These are phyloP conservation scores for Rosalia funebris DNA, from an alignment of 2,888 invertebrate species.

Conservation along the genomic window DNA sequence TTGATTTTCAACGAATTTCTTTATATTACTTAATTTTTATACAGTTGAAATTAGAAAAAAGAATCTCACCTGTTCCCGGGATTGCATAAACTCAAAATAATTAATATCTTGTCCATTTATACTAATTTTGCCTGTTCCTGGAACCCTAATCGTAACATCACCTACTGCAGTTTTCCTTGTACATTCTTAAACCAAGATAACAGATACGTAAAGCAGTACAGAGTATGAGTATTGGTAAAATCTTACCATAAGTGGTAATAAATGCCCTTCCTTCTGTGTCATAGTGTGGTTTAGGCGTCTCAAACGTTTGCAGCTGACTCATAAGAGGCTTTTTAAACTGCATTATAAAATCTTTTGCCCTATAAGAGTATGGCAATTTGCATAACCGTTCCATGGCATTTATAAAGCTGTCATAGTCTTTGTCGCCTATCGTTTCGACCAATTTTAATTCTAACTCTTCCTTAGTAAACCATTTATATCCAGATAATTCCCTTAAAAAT, in stretches of 20 bases:
- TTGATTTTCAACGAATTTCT: no score
- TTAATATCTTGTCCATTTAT: slow-evolving; percentile 84
- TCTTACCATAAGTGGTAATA: slow-evolving; percentile 74
- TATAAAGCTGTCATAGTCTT: slow-evolving; percentile 79
- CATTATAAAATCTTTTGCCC: slow-evolving; percentile 77
- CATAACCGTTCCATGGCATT: slow-evolving; percentile 77
- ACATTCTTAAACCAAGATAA: slow-evolving; percentile 69
- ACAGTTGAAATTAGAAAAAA: no score
- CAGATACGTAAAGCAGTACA: no score
- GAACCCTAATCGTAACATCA: slow-evolving; percentile 80
- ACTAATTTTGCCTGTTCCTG: slow-evolving; percentile 84
- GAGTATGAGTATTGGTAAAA: no score
- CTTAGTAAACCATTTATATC: slow-evolving; percentile 75
- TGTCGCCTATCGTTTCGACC: slow-evolving; percentile 75
- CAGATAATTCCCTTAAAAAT: slow-evolving; percentile 66
- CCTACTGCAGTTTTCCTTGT: slow-evolving; percentile 78
- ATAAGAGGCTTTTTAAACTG: slow-evolving; percentile 73
- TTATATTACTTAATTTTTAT: no score
- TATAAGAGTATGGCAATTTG: slow-evolving; percentile 77
- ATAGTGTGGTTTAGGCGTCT: slow-evolving; percentile 75
- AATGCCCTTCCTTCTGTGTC: slow-evolving; percentile 77
- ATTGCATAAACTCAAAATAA: slow-evolving; percentile 78
- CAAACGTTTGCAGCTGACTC: slow-evolving; percentile 68
- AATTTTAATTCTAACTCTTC: slow-evolving; percentile 72
- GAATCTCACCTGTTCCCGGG: slow-evolving; percentile 84